Percentiles rank a stretch among this genome's conserved stretches.
Conservation (phyloP, 1,140 invertebrate genomes). For the Metaphire vulgaris region DNA sequence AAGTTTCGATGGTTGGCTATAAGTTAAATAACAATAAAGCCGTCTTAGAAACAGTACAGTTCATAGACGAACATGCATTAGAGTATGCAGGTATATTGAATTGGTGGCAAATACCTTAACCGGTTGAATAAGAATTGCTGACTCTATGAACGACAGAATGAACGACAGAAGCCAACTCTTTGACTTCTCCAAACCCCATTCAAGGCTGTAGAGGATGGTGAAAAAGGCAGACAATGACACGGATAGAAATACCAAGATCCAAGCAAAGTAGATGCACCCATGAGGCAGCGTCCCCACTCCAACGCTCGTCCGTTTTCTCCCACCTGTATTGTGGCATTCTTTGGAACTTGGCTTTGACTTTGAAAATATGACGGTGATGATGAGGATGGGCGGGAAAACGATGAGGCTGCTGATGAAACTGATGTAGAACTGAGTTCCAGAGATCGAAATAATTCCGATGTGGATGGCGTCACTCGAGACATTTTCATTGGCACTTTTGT, state of each 20-base stretch:
- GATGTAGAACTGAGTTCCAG: neutral
- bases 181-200: conserved; percentile 25
- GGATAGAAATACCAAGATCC: conserved; percentile 6
- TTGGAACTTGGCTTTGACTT: too few relatives aligned
- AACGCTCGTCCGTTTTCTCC: neutral
- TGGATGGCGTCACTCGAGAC: neutral
- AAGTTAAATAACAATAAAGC: too few relatives aligned
- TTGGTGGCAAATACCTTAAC: conserved; percentile 29
- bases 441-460: conserved; percentile 24
- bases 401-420: conserved; percentile 16
- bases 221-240: conserved; percentile 3
- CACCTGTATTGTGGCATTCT: conserved; percentile 11
- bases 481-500: neutral
- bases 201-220: conserved; percentile 27
- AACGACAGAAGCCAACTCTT: conserved; percentile 24
- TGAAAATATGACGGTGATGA: conserved; percentile 23
- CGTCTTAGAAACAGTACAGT: too few relatives aligned
- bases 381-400: conserved; percentile 19
- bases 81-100: too few relatives aligned
- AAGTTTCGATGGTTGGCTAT: too few relatives aligned
- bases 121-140: conserved; percentile 24
- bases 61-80: too few relatives aligned
- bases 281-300: conserved; percentile 19
- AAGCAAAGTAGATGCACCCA: conserved; percentile 22
- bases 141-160: conserved; percentile 20